Base-by-base conservation (phyloP, 2,888 invertebrate species). In the Zaprionus bogoriensis region DNA sequence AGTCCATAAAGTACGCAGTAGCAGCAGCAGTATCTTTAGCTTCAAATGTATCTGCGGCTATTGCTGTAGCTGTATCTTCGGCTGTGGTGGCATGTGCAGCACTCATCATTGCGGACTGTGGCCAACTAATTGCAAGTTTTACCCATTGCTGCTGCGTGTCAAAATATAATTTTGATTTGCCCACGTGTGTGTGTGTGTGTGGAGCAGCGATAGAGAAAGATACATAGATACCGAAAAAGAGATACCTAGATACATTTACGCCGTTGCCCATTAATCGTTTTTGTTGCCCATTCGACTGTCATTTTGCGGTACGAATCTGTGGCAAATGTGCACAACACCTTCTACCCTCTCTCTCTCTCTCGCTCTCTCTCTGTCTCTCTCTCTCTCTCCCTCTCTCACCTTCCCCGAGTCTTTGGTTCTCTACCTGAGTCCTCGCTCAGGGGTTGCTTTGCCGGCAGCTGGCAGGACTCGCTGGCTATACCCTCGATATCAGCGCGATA, bases 251-350 rank as follows among this genome's bases (percentile, higher is more conserved):
- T 51, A 64, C 68, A 59, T 42, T 57, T 39, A 30, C 36, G 28
- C 48, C 28, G 50, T 27, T n/a, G 30, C 19, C 57, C 84, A 76
- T 83, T 83, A 83, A 80, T 80, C 78, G 75, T 71, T 67, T 47
- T 73, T 74, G 67, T 72, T 71, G 67, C 48, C 67, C 62, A 62
- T 70, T 62, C 55, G 57, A 48, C 67, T 78, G 81, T 77, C 83
- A 77, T 80, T 80, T 84, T 83, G 81, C 76, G 80, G 80, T 84
- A 63, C 61, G 67, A 83, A 83, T 80, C 84, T 80, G 78, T 70
- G 72, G 71, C 79, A 76, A 74, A 72, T 63, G 59, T 57, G 67
- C 19, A 32, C 59, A 64, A 53, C 38, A 47, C 39, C 2, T 28
- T 6, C 10, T 17, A 44, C 38, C 10, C 23, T 39, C 30, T 30